These are phyloP conservation scores for Aurelia sp. DNA, from an alignment of 30 jellyfish, hydroid and myxozoan genomes.

Conservation along the genomic window DNA sequence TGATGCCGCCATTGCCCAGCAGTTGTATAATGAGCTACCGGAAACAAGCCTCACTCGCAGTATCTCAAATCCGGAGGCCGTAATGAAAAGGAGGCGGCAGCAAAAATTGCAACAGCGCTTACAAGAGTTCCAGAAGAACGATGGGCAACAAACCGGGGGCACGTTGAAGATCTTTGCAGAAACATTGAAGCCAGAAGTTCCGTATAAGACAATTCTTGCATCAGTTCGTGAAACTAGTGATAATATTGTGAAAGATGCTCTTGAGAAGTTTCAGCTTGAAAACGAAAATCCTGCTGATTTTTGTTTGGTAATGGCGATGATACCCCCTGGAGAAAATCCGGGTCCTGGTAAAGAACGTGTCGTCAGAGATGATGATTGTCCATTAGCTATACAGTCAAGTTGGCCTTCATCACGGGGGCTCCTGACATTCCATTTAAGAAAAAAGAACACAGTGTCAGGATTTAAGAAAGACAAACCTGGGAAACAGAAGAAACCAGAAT, in stretches of 20 bases:
- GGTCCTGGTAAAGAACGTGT: constrained; percentile 87
- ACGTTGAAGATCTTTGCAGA: constrained; percentile 96
- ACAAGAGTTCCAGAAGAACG: constrained; percentile 75
- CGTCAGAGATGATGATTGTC: constrained; percentile 88
- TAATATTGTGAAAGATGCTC: constrained; percentile 87
- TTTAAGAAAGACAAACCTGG: constrained; percentile 56
- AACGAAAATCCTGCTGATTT: constrained; percentile 83
- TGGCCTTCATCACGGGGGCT: constrained; percentile 97
- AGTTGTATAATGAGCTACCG: constrained; percentile 86
- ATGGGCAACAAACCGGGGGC: constrained; percentile 96
- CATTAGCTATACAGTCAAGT: constrained; percentile 94
- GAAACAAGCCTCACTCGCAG: constrained; percentile 91
- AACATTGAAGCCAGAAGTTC: constrained; percentile 95
- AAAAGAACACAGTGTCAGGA: constrained; percentile 71
- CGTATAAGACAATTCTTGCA: constrained; percentile 95
- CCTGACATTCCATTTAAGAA: constrained; percentile 87
- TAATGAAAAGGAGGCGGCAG: constrained; percentile 93
- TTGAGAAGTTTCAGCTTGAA: constrained; percentile 90
- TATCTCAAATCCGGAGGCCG: constrained; percentile 95
- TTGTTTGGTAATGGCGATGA: constrained; percentile 94
- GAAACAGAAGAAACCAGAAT: constrained; percentile 28
- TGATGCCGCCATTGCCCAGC: constrained; percentile 75
- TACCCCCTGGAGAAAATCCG: constrained; percentile 92
- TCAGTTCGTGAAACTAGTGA: constrained; percentile 85
- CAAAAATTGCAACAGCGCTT: constrained; percentile 91